Percentiles rank a stretch among this genome's conserved stretches.
phyloP scores from a whole-genome alignment of 2,888 invertebrate genomes.

The Campoplex capitator region DNA sequence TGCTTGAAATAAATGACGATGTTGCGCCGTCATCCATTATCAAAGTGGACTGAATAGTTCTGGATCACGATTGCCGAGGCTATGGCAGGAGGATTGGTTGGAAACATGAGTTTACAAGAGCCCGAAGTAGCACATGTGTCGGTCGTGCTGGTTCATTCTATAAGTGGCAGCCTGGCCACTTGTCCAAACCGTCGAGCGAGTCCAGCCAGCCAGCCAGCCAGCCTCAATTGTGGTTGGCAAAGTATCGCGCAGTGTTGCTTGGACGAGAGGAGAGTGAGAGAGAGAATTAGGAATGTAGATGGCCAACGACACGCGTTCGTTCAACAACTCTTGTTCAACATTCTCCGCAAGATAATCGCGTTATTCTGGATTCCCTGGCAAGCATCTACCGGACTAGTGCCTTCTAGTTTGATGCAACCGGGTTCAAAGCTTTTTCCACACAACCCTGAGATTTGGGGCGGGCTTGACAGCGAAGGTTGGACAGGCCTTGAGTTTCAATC shows the following conservation, averaged over 20 bases:
- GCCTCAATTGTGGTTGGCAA: conserved; percentile 50
- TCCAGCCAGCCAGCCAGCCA: neutral
- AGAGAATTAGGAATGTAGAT: conserved; percentile 1
- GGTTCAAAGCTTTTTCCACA: neutral
- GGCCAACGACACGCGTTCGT: conserved; percentile 28
- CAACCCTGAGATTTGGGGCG: neutral
- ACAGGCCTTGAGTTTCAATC: neutral
- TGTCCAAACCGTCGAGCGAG: conserved; percentile 4
- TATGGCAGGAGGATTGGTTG: neutral
- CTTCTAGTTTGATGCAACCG: neutral
- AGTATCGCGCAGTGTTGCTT: conserved; percentile 26
- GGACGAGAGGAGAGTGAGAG: neutral
- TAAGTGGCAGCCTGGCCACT: conserved; percentile 16
- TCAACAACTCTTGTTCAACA: conserved; percentile 22
- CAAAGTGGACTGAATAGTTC: neutral
- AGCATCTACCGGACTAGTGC: conserved; percentile 65
- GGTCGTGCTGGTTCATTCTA: neutral
- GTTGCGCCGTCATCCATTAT: conserved; percentile 4
- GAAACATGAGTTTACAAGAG: conserved; percentile 15
- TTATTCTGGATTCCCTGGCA: conserved; percentile 74
- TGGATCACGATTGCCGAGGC: neutral
- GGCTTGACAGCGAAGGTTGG: no score
- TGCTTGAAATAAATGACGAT: conserved; percentile 28
- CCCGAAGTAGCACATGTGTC: conserved; percentile 28
- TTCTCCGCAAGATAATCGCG: conserved; percentile 69